Evolutionary conservation across 2,888 invertebrate genomes (phyloP).

Genomic region (Shargacucullia verbasci): DNA sequence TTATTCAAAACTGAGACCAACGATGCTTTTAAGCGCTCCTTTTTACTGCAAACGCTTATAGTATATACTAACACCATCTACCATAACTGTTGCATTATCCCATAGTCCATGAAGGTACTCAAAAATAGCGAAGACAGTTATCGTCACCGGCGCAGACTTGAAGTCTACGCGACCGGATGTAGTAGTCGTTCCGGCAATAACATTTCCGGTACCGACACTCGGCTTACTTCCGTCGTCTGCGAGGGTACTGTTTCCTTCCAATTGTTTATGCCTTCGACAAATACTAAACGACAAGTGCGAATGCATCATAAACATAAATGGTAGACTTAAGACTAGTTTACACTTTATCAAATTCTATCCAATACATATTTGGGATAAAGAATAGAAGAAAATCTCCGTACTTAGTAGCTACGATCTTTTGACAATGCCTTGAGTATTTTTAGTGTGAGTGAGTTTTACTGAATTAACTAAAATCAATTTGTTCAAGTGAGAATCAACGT

Average conservation of each 20-base stretch:
- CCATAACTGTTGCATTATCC: conserved; percentile 48
- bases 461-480: too few species aligned
- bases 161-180: conserved; percentile 84
- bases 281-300: conserved; percentile 67
- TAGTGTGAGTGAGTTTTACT: too few species aligned
- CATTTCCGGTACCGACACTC: conserved; percentile 87
- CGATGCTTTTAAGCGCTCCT: too few species aligned
- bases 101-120: conserved; percentile 55
- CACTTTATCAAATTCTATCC: background rate
- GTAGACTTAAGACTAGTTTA: background rate
- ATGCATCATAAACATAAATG: conserved; percentile 38
- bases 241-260: conserved; percentile 81
- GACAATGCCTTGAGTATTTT: too few species aligned
- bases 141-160: conserved; percentile 74
- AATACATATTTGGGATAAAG: too few species aligned
- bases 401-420: too few species aligned
- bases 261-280: conserved; percentile 86
- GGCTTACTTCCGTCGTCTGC: conserved; percentile 82
- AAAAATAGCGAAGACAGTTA: conserved; percentile 72
- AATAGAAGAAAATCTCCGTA: too few species aligned
- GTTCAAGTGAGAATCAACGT: too few species aligned
- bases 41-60: background rate
- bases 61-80: conserved; percentile 2
- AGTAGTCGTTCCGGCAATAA: conserved; percentile 87
- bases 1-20: too few species aligned